phyloP scores from a whole-genome alignment of 1,140 invertebrate species.

The Tetramorium parvispinum region DNA sequence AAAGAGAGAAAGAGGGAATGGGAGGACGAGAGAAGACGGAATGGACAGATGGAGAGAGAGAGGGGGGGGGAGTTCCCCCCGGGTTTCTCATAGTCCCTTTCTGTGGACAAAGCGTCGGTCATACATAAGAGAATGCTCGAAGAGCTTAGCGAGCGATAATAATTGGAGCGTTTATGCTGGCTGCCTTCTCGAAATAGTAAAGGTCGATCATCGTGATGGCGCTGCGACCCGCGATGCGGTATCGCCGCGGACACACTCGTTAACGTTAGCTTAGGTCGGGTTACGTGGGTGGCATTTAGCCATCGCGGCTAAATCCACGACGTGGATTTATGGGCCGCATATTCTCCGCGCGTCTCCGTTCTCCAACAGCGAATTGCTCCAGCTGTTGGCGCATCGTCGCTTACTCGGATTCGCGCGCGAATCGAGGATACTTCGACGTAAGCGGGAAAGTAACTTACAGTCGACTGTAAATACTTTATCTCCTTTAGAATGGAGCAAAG shows the following conservation, averaged over 20 bases:
- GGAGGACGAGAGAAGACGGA: background rate
- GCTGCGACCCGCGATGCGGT: constrained; percentile 4
- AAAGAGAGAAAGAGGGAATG: constrained; percentile 21
- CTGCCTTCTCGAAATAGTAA: constrained; percentile 58
- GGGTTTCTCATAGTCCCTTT: constrained; percentile 10
- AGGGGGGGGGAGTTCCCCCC: background rate
- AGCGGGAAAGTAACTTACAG: background rate
- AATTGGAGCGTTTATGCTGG: constrained; percentile 55
- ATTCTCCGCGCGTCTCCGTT: background rate
- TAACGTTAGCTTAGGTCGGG: constrained; percentile 67
- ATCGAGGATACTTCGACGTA: background rate
- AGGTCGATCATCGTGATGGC: constrained; percentile 30
- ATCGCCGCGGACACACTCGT: constrained; percentile 23
- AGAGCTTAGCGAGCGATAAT: constrained; percentile 30
- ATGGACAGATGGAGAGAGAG: background rate
- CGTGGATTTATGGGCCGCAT: constrained; percentile 45
- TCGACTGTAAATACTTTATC: background rate
- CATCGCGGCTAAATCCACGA: constrained; percentile 45
- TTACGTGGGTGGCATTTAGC: constrained; percentile 53
- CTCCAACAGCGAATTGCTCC: background rate
- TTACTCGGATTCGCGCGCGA: background rate
- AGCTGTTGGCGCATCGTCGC: constrained; percentile 22
- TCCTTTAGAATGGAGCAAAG: background rate
- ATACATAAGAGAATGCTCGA: constrained; percentile 14
- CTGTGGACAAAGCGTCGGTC: constrained; percentile 45